Conservation (phyloP, 2,113 vertebrate genomes). For the Chrysemys picta region DNA sequence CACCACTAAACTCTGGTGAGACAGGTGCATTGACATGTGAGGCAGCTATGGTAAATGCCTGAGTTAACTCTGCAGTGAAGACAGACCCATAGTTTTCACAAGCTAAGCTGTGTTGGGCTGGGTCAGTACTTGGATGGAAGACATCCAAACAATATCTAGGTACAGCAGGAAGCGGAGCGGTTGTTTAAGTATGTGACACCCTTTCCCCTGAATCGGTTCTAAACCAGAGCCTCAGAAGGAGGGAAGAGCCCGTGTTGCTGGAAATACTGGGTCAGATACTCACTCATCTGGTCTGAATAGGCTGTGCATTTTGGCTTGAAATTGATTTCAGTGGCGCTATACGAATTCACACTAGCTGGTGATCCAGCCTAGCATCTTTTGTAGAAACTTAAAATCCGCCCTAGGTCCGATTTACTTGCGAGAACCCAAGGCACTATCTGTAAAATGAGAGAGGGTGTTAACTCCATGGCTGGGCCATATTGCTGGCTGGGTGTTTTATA, state of each 20-base stretch:
- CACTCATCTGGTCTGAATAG: not conserved
- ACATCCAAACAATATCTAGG: not conserved
- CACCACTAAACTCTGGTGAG: not conserved
- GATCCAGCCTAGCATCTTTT: not conserved
- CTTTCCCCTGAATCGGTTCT: not conserved
- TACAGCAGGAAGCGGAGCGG: no score
- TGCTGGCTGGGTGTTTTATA: not conserved
- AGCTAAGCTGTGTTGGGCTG: no score
- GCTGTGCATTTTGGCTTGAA: not conserved
- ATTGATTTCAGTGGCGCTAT: no score
- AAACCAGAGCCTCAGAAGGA: not conserved
- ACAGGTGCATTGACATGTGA: no score
- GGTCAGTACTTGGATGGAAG: not conserved
- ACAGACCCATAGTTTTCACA: no score
- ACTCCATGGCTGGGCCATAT: not conserved
- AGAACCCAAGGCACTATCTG: not conserved
- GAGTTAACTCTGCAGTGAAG: no score
- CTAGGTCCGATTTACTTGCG: not conserved
- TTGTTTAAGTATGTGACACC: not conserved
- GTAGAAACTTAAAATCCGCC: not conserved
- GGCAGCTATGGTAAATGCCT: no score
- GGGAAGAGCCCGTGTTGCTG: no score
- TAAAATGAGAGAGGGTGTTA: not conserved
- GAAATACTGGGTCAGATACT: no score
- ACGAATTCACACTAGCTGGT: not conserved